Conservation (phyloP, 2,797 vertebrate genomes). For the Premnoplex brunnescens region DNA sequence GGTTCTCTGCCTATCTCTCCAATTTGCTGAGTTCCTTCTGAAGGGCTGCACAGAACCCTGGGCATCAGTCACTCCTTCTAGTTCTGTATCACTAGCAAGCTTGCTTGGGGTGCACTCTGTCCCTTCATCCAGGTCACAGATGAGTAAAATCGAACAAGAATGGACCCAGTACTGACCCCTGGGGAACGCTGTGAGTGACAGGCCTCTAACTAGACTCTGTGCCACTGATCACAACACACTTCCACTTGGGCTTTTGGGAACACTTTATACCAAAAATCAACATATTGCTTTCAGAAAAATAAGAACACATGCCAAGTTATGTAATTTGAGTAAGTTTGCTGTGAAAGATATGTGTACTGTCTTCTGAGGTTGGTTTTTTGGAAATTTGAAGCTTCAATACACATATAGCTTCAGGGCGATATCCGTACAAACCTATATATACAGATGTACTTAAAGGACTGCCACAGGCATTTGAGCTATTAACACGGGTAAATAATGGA, state of each 20-base stretch:
- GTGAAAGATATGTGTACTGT: background rate
- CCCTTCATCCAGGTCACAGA: background rate
- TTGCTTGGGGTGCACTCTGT: background rate
- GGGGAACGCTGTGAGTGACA: fast-evolving
- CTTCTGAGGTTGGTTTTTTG: background rate
- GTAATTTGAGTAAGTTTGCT: background rate
- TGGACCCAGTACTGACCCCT: fast-evolving
- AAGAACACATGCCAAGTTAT: background rate
- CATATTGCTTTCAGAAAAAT: background rate
- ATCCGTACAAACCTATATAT: background rate
- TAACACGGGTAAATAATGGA: background rate
- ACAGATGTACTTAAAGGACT: background rate
- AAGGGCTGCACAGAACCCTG: background rate
- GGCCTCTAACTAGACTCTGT: background rate
- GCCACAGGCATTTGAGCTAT: background rate
- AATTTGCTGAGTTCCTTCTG: background rate
- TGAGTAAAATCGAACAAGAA: background rate
- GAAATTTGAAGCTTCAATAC: background rate
- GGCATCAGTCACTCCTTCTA: background rate
- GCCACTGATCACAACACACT: background rate
- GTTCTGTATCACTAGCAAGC: background rate
- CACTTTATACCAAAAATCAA: background rate
- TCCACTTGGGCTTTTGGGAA: background rate
- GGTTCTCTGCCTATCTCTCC: background rate
- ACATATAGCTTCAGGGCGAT: background rate